phyloP scores from a whole-genome alignment of 2,888 invertebrate species.

The Cataglyphis albicans region DNA sequence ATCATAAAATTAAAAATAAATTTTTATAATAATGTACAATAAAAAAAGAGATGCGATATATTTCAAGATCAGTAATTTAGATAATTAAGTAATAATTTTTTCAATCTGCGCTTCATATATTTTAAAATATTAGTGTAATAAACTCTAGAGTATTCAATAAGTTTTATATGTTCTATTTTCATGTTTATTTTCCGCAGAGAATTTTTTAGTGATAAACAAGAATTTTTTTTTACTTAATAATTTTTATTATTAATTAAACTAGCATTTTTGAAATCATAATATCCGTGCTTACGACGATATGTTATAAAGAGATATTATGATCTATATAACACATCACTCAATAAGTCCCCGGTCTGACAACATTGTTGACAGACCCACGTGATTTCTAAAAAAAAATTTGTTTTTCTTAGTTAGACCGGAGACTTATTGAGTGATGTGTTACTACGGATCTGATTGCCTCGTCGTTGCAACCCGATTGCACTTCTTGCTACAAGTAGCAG shows the following conservation, averaged over 20 bases:
- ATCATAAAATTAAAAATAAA: slow-evolving; percentile 5
- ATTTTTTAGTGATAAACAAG: not conserved
- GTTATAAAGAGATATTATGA: slow-evolving; percentile 17
- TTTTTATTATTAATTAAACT: not conserved
- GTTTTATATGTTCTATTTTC: not conserved
- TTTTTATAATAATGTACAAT: not conserved
- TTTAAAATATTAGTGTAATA: not conserved
- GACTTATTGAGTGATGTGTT: no score
- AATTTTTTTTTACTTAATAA: not conserved
- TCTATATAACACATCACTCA: no score
- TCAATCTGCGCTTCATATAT: not conserved
- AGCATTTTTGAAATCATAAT: not conserved
- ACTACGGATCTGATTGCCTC: slow-evolving; percentile 31
- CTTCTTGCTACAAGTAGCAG: slow-evolving; percentile 31
- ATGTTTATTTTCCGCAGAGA: not conserved
- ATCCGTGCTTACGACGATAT: not conserved
- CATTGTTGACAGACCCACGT: no score
- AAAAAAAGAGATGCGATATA: not conserved
- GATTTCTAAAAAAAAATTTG: no score
- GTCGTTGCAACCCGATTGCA: slow-evolving; percentile 39
- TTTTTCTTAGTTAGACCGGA: no score
- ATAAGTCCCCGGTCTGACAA: no score
- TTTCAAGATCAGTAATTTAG: not conserved
- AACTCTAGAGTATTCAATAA: not conserved
- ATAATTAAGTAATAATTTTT: slow-evolving; percentile 1